Evolutionary conservation across 2,113 vertebrate genomes (phyloP), one percentile per base, ranked within the genome.

Genomic region (Caranx ignobilis): DNA sequence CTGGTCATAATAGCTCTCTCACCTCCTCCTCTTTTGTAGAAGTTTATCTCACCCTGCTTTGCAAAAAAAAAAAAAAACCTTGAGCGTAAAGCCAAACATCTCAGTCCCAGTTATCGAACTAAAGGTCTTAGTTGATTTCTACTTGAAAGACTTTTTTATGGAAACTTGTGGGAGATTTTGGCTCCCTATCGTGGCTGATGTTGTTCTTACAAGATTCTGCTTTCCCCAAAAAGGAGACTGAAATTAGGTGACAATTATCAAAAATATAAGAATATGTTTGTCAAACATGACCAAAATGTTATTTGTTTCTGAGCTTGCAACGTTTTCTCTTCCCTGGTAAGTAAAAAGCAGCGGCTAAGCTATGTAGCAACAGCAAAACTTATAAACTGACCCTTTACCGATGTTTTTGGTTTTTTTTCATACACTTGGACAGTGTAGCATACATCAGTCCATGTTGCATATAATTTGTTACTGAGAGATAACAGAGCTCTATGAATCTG

Each of bases 401-500:
- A 70, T 19, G 68, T 26, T 26, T 26, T 26, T 26, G 4, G 8
- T 18, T 4, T 9, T 55, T 55, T 41, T 45, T 11, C 19, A 13
- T 35, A 32, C 6, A n/a, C 31, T 45, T 1, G 34, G 26, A 1
- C 32, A 66, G 11, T 32, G 2, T 6, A 31, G 50, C 11, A 48
- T 3, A 41, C 5, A 21, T 11, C 4, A 19, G 5, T n/a, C 31
- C 31, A 68, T 37, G 11, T 37, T 11, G 0, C 45, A 54, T 62
- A 6, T 47, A 34, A 62, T 66, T 41, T 61, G 1, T 21, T 47
- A 39, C 1, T 56, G 9, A 43, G 9, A 41, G 35, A 26, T 15
- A 59, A 71, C 1, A 79, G 72, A 41, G 45, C n/a, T 61, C 26
- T 13, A 48, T 50, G 73, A 57, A 63, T 6, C 61, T 39, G 41